Conservation (phyloP, 30 jellyfish, hydroid and myxozoan species). For the Aurelia sp. region DNA sequence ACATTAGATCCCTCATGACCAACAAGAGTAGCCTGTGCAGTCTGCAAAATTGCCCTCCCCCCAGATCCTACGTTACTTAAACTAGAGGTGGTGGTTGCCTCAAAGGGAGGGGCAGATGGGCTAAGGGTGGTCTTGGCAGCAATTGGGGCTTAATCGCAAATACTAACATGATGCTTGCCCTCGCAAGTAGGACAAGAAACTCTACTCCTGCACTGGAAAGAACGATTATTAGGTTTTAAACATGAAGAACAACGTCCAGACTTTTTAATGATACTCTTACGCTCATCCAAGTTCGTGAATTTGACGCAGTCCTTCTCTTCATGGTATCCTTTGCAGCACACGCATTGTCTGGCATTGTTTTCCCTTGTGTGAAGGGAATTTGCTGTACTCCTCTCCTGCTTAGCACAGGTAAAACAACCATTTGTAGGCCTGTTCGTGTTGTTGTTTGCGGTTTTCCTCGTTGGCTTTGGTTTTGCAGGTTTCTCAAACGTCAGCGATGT, state of each 20-base stretch:
- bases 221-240: neutral
- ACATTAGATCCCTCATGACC: neutral
- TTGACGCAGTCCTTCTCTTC: neutral
- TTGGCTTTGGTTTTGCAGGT: no score
- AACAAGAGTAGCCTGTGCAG: conserved; percentile 22
- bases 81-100: neutral
- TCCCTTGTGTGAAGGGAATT: no score
- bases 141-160: neutral
- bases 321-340: neutral
- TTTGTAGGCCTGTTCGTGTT: no score
- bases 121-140: no score
- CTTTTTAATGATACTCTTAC: neutral
- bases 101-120: no score
- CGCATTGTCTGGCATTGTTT: neutral
- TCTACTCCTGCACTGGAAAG: neutral
- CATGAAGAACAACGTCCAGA: neutral
- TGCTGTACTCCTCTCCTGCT: no score
- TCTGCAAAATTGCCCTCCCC: conserved; percentile 25
- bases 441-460: no score
- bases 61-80: conserved; percentile 7
- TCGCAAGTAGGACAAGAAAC: neutral
- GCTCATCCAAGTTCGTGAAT: neutral
- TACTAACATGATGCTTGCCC: neutral
- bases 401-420: no score
- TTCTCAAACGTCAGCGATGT: no score